Evolutionary conservation across 2,888 invertebrate genomes (phyloP).

Genomic region (Harmothoe impar): DNA sequence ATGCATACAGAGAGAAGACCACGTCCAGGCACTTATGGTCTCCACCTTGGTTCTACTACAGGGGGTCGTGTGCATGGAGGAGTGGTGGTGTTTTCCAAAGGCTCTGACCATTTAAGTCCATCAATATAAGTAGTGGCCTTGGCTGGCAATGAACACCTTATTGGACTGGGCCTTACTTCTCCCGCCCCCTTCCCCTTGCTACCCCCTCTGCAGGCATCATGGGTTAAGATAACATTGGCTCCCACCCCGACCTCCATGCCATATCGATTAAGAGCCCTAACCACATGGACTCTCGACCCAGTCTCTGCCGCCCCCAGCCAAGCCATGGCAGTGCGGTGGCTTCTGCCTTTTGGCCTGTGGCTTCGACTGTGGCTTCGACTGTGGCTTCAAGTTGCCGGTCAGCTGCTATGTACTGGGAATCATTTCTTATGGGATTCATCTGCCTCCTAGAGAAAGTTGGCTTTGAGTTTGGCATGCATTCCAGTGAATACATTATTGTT

Average conservation of each 20-base stretch:
- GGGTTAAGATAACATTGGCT: not conserved
- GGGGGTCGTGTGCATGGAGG: not conserved
- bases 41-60: too few relatives aligned
- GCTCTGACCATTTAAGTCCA: not conserved
- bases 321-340: not conserved
- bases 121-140: not conserved
- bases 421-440: not conserved
- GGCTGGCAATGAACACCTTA: conserved; percentile 17
- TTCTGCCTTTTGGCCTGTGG: not conserved
- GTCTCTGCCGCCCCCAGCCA: not conserved
- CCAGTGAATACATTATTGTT: too few relatives aligned
- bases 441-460: too few relatives aligned
- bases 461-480: too few relatives aligned
- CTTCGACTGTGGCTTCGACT: not conserved
- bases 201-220: not conserved
- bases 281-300: too few relatives aligned
- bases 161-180: not conserved
- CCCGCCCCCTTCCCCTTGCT: not conserved
- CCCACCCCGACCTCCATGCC: not conserved
- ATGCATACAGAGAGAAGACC: too few relatives aligned
- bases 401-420: too few relatives aligned
- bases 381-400: not conserved
- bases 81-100: not conserved
- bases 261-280: not conserved
- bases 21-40: too few relatives aligned